Evolutionary conservation across 2,888 invertebrate genomes (phyloP), one percentile per base, ranked within the genome.

Genomic region (Argyresthia goedartella): DNA sequence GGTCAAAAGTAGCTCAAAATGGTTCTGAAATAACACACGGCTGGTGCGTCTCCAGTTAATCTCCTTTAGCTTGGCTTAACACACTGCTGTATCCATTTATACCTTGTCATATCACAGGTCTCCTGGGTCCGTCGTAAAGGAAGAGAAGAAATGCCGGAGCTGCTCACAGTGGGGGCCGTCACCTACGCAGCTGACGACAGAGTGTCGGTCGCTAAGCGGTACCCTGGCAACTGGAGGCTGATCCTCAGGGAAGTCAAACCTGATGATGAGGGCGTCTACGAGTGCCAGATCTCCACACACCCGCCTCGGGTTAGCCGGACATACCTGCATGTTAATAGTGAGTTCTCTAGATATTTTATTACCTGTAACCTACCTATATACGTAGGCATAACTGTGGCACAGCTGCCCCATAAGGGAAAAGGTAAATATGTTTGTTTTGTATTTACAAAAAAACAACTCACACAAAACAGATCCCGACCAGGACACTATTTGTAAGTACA

Each of bases 251-350:
- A 90, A 55, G 91, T 91, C 44, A 90, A 89, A 59, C 89, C 89
- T 47, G 89, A 89, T 52, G 92, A 92, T 64, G 90, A 90, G 49
- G 92, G 91, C 8, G 76, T 90, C 39, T 92, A 92, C 73, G 90
- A 92, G 71, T 92, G 92, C 66, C 91, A 92, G 85, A 90, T 92
- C 64, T 91, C 91, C 25, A 92, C 91, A 1, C 91, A 92, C 69
- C 92, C 92, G 1, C 91, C 92, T 13, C 88, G 90, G 64, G 90
- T 91, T 71, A 90, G 91, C 73, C 84, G 89, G 64, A 89, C 89
- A 48, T 91, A 90, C 64, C 80, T 92, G 55, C 91, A 90, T 68
- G 88, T 92, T 57, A 89, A 91, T 68, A 91, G 92, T 92, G 80
- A 80, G 85, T 71, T 48, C 47, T 41, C 43, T 43, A 13, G n/a